Evolutionary conservation across 2,888 invertebrate species (phyloP), one percentile per base, ranked within the genome.

Genomic region (Electrophaes corylata): DNA sequence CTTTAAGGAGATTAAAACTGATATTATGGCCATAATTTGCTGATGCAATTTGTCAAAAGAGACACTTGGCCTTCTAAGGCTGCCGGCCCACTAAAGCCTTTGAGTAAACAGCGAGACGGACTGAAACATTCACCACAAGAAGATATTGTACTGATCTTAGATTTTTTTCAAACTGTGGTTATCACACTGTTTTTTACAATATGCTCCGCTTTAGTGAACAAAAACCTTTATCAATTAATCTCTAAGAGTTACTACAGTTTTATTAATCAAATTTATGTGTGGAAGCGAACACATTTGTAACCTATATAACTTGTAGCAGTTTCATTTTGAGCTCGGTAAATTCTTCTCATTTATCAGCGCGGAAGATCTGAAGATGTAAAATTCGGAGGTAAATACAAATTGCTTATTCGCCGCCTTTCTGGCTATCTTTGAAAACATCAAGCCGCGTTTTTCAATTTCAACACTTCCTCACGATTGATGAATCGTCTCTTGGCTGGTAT

Each of bases 301-400:
- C 48, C 37, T 26, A 40, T 45, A 44, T 58, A 58, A 58, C 45
- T n/a, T 53, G 31, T 46, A 41, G 67, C 69, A 66, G 71, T 73
- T 73, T 74, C 64, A 65, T 72, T 70, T 29, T 54, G 43, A 48
- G 45, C 62, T 56, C 50, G 16, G 71, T 70, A 67, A 69, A 83
- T 81, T 74, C 77, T 67, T 75, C 78, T 73, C 66, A 56, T 66
- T 69, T 80, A 86, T 87, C 85, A 72, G 66, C 59, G 62, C 65
- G 53, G 68, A 72, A 69, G 67, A 87, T 86, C 86, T 81, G 77
- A 80, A 76, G 73, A 76, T 67, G 65, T 69, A 73, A 72, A 78
- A 84, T 87, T 82, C 78, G 78, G 82, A 75, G 77, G 74, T 72
- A 79, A 72, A 76, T 78, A 87, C 86, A 86, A 88, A 90, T 86